phyloP scores from a whole-genome alignment of 53 echinoderm and acorn worm genomes.

The Apostichopus leukothele region DNA sequence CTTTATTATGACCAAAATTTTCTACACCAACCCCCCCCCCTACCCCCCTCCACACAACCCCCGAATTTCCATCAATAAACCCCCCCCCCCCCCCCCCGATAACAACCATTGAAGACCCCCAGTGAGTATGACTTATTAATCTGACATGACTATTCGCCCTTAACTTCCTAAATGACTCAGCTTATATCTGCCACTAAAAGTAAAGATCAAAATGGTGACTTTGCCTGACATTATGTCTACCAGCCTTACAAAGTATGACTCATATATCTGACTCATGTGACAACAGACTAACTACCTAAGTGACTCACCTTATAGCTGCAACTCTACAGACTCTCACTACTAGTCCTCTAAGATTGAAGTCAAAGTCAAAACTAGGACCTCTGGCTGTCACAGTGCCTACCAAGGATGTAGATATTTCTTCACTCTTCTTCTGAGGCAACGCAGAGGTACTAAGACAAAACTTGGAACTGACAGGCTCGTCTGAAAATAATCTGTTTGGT shows the following conservation, averaged over 20 bases:
- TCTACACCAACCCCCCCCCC: too few species aligned
- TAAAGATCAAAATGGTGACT: too few species aligned
- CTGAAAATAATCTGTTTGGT: conserved; percentile 25
- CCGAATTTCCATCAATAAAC: too few species aligned
- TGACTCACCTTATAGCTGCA: neutral
- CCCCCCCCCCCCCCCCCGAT: too few species aligned
- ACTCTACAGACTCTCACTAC: neutral
- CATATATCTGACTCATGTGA: too few species aligned
- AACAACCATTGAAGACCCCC: too few species aligned
- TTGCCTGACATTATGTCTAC: too few species aligned
- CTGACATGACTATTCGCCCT: too few species aligned
- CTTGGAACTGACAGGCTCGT: neutral
- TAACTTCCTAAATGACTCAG: neutral
- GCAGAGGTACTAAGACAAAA: neutral
- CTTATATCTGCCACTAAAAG: neutral
- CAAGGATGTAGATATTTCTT: neutral
- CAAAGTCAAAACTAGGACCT: conserved; percentile 24
- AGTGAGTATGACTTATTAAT: neutral
- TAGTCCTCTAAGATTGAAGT: neutral
- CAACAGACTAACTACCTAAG: too few species aligned
- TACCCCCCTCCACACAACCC: too few species aligned
- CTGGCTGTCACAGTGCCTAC: neutral
- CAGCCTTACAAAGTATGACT: too few species aligned
- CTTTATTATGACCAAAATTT: too few species aligned
- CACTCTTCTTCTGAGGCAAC: neutral